Evolutionary conservation across 1,140 invertebrate species (phyloP), one percentile per base, ranked within the genome.

Genomic region (Rhynchophorus ferrugineus): DNA sequence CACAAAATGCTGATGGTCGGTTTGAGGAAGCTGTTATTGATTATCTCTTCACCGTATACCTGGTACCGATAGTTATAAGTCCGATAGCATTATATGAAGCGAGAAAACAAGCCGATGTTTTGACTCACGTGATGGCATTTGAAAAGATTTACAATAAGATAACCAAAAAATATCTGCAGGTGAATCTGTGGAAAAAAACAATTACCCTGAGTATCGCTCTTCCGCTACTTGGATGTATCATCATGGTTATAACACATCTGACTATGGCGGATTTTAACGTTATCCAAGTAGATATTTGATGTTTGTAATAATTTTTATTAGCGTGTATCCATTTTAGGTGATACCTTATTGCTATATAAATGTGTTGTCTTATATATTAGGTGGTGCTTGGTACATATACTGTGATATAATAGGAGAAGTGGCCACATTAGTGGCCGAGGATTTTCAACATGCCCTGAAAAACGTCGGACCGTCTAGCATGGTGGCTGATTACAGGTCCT

Each of bases 1-100:
- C 78, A 16, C 64, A 70, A 20, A 75, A 74, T 0, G 64, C 78
- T n/a, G 80, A 80, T 59, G 79, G 79, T 0, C 75, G 77, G 44
- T 83, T 83, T 52, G 81, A 82, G 60, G 80, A 83, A 65, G 80
- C 79, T 1, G 81, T 82, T 1, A 82, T 83, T 56, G 79, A 79
- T 45, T 83, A 83, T 61, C 64, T 83, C 1, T 83, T 83, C 60
- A 76, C 79, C 2, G 75, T 82, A 0, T 82, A 82, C 62, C 71
- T 83, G 20, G 71, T 82, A 46, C 81, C 81, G 0, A 74, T 81
- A 60, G 65, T 77, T 11, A 66, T 75, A 0, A 72, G 81, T 45
- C 79, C 79, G 0, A 71, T 83, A 35, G 57, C 79, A 20, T 81
- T 79, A 76, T 79, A 76, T 57, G 80, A 82, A 57, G 76, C 78